Evolutionary conservation across 2,888 invertebrate genomes (phyloP), one percentile per base, ranked within the genome.

Genomic region (Phyllotreta cruciferae): DNA sequence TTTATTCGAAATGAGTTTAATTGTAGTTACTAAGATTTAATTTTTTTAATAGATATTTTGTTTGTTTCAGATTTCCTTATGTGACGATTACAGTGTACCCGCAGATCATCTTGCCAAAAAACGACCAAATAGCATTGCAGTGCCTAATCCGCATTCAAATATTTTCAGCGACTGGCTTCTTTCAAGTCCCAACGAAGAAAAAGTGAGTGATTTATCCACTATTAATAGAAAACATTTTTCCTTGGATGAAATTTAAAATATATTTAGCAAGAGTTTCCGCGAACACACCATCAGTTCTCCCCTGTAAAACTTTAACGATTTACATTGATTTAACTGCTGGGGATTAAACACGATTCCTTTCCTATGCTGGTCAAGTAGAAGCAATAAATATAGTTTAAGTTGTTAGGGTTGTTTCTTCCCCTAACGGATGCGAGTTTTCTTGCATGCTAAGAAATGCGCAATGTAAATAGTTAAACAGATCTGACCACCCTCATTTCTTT

Each of bases 11-110:
- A 24, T 24, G 24, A 24, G 24, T 4, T 24, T 24, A 24, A 24
- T 24, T 24, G 24, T 24, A 24, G 24, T 24, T 4, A 24, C n/a
- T n/a, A n/a, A n/a, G n/a, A n/a, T n/a, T 24, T 24, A 24, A 24
- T 24, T 4, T 1, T 24, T 24, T 24, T 24, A 24, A 47, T 14
- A 34, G 8, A 47, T 6, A 13, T 60, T 42, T 63, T 71, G 68
- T 72, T 69, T 73, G 64, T 85, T 89, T 2, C 86, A 93, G 93
- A 89, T 93, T 77, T 90, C 92, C 69, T 85, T 93, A 74, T 92
- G 92, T 82, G 93, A 93, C 78, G 93, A 93, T 81, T 93, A 93
- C 83, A 91, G 92, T 82, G 85, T 92, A 74, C 93, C 93, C 55
- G 90, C 92, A 73, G 93, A 93, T 82, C 91, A 92, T 80, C 89